Conservation (phyloP, 2,113 vertebrate genomes). For the Lophura nycthemera region DNA sequence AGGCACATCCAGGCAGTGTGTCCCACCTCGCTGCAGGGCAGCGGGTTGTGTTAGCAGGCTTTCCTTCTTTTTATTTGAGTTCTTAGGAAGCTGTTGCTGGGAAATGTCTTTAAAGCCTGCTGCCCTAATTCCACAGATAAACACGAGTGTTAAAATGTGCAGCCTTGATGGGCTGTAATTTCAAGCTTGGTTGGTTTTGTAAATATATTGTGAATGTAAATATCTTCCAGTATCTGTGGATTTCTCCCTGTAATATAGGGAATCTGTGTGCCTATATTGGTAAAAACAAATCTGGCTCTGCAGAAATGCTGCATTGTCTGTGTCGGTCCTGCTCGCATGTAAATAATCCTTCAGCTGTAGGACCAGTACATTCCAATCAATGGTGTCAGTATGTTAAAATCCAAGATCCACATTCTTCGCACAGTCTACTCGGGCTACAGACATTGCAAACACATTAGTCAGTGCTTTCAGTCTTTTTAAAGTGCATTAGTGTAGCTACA, state of each 20-base stretch:
- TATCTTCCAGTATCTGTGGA: fast-evolving
- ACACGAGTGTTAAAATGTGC: not conserved
- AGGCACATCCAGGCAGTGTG: not conserved
- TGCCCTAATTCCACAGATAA: no score
- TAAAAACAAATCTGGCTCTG: not conserved
- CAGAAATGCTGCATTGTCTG: not conserved
- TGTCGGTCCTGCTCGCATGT: not conserved
- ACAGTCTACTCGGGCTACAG: not conserved
- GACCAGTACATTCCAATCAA: not conserved
- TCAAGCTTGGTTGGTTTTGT: not conserved
- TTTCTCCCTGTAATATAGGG: not conserved
- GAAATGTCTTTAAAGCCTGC: not conserved
- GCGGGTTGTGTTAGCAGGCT: not conserved
- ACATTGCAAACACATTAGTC: slow-evolving; percentile 1
- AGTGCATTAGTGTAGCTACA: not conserved
- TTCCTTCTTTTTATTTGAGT: not conserved
- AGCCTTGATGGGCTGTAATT: not conserved
- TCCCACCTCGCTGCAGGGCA: not conserved
- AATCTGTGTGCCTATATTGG: fast-evolving
- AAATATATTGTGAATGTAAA: not conserved
- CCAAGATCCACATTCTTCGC: slow-evolving; percentile 2
- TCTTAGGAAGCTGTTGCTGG: slow-evolving; percentile 19
- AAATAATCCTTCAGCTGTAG: not conserved
- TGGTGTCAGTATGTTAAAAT: slow-evolving; percentile 9
- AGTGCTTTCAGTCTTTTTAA: not conserved